phyloP scores from a whole-genome alignment of 2,888 invertebrate genomes.

The Lathronympha strigana region DNA sequence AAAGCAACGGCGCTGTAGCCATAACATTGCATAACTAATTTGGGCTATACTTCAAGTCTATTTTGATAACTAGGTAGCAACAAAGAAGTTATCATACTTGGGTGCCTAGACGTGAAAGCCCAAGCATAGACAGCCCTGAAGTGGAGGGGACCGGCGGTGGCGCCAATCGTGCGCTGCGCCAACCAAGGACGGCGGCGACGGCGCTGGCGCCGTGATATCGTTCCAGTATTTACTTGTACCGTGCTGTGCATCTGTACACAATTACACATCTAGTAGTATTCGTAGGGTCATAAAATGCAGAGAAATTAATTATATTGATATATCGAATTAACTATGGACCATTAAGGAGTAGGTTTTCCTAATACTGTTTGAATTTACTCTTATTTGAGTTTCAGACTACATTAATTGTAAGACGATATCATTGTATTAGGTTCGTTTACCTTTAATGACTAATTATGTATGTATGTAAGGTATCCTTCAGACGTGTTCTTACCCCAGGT shows the following conservation, averaged over 20 bases:
- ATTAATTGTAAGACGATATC: background rate
- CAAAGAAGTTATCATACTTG: background rate
- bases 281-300: too few relatives aligned
- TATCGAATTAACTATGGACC: too few relatives aligned
- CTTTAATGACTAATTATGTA: background rate
- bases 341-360: too few relatives aligned
- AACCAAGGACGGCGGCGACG: slow-evolving; percentile 31
- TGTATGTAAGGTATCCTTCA: background rate
- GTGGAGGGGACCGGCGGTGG: slow-evolving; percentile 12
- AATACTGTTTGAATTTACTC: too few relatives aligned
- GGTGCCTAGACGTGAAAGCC: too few relatives aligned
- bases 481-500: background rate
- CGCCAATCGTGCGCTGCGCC: slow-evolving; percentile 28
- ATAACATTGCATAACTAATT: background rate
- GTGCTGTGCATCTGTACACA: background rate
- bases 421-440: background rate
- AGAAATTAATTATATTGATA: too few relatives aligned
- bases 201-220: slow-evolving; percentile 19
- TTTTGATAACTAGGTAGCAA: too few relatives aligned
- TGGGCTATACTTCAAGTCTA: slow-evolving; percentile 1
- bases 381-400: too few relatives aligned
- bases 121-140: slow-evolving; percentile 22
- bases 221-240: background rate
- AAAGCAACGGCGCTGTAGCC: background rate
- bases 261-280: background rate